A percentile compares a stretch with the other conserved stretches of the same genome.
These are phyloP conservation scores for Mastomys coucha DNA, from an alignment of 2,113 vertebrate species.

Conservation along the genomic window DNA sequence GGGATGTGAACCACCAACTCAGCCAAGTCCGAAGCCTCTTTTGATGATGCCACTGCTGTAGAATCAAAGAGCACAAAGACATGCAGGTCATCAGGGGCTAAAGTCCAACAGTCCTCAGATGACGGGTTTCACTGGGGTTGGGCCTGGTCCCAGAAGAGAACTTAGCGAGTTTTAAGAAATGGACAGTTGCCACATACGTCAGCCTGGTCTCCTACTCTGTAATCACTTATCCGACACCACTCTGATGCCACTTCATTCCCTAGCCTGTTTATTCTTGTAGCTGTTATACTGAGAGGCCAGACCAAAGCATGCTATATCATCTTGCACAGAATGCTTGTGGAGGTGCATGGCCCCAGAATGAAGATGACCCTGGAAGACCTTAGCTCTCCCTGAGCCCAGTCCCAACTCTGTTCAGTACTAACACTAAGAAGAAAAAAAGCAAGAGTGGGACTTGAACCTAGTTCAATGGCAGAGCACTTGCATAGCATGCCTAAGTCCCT, in stretches of 20 bases:
- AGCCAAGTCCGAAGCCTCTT: slow-evolving; percentile 22
- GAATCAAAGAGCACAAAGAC: neutral
- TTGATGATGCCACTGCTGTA: neutral
- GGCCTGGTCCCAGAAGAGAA: neutral
- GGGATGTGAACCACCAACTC: neutral
- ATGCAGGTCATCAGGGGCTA: neutral
- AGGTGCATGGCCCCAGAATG: neutral
- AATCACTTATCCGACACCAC: slow-evolving; percentile 16
- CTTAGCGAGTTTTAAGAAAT: slow-evolving; percentile 8
- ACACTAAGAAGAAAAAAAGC: neutral
- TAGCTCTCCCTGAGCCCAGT: neutral
- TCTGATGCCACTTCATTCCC: slow-evolving; percentile 30
- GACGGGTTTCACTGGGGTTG: slow-evolving; percentile 33
- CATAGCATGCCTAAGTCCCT: neutral
- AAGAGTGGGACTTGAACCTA: neutral
- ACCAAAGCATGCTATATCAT: neutral
- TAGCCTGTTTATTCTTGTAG: slow-evolving; percentile 6
- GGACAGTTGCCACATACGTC: neutral
- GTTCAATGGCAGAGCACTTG: neutral
- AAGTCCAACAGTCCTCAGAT: neutral
- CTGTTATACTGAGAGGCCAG: slow-evolving; percentile 18
- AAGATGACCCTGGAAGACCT: neutral
- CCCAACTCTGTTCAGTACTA: neutral
- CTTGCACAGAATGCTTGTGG: neutral
- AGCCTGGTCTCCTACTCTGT: slow-evolving; percentile 29